phyloP scores from a whole-genome alignment of 2,113 vertebrate genomes.

The Galemys pyrenaicus region DNA sequence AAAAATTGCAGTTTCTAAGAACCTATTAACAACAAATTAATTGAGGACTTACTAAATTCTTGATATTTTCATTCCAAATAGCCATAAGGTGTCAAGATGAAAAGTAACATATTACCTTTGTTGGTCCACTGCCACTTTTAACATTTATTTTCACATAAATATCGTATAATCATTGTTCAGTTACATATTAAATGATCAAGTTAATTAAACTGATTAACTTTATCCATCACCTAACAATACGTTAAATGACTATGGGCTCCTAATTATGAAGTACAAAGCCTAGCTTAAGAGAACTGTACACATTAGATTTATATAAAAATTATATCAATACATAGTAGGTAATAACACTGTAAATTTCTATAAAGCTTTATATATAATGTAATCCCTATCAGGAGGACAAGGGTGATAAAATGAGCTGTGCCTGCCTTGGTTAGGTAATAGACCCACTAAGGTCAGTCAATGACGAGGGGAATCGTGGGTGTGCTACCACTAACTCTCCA shows the following conservation, averaged over 20 bases:
- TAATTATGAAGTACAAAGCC: background rate
- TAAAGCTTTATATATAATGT: background rate
- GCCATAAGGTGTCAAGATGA: background rate
- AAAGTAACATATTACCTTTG: background rate
- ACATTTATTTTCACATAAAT: constrained; percentile 15
- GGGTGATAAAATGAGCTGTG: background rate
- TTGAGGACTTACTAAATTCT: background rate
- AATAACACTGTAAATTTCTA: background rate
- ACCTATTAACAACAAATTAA: no score
- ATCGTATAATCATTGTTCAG: background rate
- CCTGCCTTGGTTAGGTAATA: background rate
- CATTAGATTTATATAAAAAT: background rate
- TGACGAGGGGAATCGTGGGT: background rate
- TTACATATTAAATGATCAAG: background rate
- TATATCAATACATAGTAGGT: background rate
- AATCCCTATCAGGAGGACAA: background rate
- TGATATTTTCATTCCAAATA: background rate
- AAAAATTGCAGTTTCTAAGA: no score
- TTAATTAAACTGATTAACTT: background rate
- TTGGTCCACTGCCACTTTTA: background rate
- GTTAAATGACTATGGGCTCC: background rate
- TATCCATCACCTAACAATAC: background rate
- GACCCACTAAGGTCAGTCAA: background rate
- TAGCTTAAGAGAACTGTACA: background rate
- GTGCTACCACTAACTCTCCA: background rate